These are phyloP conservation scores for Cataglyphis hispanica DNA, from an alignment of 1,140 invertebrate species.

Conservation along the genomic window DNA sequence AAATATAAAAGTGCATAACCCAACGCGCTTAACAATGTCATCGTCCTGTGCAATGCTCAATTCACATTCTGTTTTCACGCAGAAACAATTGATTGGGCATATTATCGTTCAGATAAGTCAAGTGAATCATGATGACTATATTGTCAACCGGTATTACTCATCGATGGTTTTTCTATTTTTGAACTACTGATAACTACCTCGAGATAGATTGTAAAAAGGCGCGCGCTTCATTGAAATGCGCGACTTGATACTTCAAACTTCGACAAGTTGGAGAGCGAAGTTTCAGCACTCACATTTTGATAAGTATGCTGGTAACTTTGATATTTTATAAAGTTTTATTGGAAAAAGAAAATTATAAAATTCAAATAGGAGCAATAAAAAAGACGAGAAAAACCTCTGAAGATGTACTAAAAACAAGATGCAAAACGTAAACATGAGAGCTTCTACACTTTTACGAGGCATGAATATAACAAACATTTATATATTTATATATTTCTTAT, in stretches of 20 bases:
- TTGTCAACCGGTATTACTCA: constrained; percentile 33
- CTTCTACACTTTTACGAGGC: neutral
- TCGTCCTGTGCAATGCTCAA: neutral
- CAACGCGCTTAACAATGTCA: constrained; percentile 14
- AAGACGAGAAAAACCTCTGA: neutral
- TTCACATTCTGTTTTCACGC: neutral
- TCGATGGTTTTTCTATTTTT: constrained; percentile 12
- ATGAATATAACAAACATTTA: neutral
- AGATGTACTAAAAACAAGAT: neutral
- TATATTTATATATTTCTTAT: neutral
- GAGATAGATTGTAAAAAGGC: constrained; percentile 5
- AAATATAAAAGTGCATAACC: neutral
- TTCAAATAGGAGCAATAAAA: constrained; percentile 2
- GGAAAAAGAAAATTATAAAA: neutral
- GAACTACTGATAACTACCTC: constrained; percentile 16
- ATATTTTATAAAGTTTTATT: neutral
- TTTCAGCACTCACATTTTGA: neutral
- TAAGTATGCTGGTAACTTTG: too few species aligned
- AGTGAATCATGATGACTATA: constrained; percentile 26
- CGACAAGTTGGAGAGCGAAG: neutral
- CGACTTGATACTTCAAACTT: neutral
- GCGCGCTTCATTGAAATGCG: too few species aligned
- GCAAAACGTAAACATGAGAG: neutral
- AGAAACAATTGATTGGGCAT: constrained; percentile 12
- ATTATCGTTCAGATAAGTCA: constrained; percentile 20